These are phyloP conservation scores for Aurelia sp. DNA, from an alignment of 30 jellyfish, hydroid and myxozoan species.

Conservation along the genomic window DNA sequence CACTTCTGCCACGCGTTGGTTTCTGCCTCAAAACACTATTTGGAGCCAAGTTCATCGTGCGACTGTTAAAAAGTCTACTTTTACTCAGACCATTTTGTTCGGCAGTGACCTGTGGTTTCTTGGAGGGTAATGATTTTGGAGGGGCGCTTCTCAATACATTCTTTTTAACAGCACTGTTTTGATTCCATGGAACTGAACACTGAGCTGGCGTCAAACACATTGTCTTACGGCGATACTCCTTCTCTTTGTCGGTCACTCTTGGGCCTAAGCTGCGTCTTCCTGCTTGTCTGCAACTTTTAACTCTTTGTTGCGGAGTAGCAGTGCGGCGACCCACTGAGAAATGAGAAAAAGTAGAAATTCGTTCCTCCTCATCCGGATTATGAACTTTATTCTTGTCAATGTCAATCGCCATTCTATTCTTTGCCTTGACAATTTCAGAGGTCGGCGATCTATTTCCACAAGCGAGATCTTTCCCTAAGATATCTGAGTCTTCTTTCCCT, in stretches of 20 bases:
- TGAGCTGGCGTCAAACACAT: slow-evolving; percentile 28
- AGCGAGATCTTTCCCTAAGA: not conserved
- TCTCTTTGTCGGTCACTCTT: not conserved
- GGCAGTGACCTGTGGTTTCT: not conserved
- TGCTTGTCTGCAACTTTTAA: not conserved
- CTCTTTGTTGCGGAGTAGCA: not conserved
- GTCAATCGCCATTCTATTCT: too few species aligned
- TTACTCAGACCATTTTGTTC: not conserved
- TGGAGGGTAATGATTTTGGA: not conserved
- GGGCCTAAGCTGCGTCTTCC: not conserved
- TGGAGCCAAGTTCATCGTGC: slow-evolving; percentile 3
- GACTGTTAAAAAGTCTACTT: not conserved
- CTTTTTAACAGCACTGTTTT: not conserved
- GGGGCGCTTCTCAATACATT: too few species aligned
- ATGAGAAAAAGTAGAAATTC: slow-evolving; percentile 4
- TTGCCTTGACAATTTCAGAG: too few species aligned
- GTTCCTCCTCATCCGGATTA: not conserved
- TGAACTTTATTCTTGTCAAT: not conserved
- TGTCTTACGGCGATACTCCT: slow-evolving; percentile 28
- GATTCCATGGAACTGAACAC: not conserved
- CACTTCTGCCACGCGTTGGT: slow-evolving; percentile 1
- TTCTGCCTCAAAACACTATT: slow-evolving; percentile 7
- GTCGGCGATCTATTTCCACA: not conserved
- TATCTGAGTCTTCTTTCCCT: not conserved
- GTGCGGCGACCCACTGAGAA: slow-evolving; percentile 7